Conservation (phyloP, 2,888 invertebrate genomes). For the Mellilla xanthometata region DNA sequence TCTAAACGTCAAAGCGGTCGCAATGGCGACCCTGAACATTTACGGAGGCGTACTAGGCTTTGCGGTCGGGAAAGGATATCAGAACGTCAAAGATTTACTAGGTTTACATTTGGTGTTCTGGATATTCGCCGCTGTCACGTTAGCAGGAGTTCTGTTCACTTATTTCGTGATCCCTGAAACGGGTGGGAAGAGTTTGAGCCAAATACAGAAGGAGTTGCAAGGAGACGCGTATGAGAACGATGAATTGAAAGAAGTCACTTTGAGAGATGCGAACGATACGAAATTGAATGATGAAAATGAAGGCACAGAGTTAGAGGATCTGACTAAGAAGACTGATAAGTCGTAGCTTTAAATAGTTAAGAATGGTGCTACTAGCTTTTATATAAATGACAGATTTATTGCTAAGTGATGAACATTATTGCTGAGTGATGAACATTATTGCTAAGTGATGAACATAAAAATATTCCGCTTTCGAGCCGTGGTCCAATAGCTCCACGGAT, state of each 20-base stretch:
- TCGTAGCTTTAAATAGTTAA: background rate
- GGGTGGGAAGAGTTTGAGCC: constrained; percentile 73
- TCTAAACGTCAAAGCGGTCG: constrained; percentile 73
- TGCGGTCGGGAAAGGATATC: constrained; percentile 65
- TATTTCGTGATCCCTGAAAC: constrained; percentile 73
- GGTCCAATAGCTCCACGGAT: no score
- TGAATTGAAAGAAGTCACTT: constrained; percentile 4
- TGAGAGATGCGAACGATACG: background rate
- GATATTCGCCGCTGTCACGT: constrained; percentile 65
- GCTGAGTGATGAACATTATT: no score
- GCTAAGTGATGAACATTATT: no score
- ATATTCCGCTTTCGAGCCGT: no score
- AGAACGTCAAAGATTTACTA: constrained; percentile 58
- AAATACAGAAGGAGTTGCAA: constrained; percentile 74
- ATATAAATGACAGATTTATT: no score
- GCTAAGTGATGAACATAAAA: no score
- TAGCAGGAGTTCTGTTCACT: constrained; percentile 63
- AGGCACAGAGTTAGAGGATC: constrained; percentile 29
- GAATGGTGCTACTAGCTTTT: background rate
- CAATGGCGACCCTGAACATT: constrained; percentile 66
- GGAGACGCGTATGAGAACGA: constrained; percentile 34
- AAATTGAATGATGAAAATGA: constrained; percentile 11
- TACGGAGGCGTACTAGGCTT: constrained; percentile 69
- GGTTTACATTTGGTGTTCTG: constrained; percentile 69
- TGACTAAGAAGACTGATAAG: constrained; percentile 18